Percentiles rank a stretch among this genome's conserved stretches.
Evolutionary conservation across 2,888 invertebrate species (phyloP).

Genomic region (Cerastis rubricosa): DNA sequence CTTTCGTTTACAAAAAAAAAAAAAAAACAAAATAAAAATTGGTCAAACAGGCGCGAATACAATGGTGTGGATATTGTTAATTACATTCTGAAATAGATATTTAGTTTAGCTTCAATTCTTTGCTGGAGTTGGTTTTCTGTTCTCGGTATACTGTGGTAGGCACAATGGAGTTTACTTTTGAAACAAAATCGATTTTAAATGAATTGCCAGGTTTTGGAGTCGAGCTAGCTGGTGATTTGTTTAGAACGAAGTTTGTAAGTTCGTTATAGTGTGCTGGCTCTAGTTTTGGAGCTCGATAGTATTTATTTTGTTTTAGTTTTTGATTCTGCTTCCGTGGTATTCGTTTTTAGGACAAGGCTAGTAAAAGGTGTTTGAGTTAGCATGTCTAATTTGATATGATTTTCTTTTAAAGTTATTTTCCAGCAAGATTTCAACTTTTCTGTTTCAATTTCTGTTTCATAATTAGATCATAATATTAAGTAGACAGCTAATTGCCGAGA

Average conservation of each 20-base stretch:
- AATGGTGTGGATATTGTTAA: no score
- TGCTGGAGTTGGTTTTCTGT: slow-evolving; percentile 15
- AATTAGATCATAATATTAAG: neutral
- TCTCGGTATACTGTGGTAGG: neutral
- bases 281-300: slow-evolving; percentile 7
- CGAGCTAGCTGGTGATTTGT: slow-evolving; percentile 25
- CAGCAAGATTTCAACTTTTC: neutral
- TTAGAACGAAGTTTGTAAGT: slow-evolving; percentile 33
- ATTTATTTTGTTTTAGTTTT: slow-evolving; percentile 4
- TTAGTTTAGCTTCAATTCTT: neutral
- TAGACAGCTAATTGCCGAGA: neutral
- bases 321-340: neutral
- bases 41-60: no score
- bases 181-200: slow-evolving; percentile 52
- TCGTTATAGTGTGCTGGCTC: slow-evolving; percentile 7
- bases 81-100: neutral
- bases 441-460: no score
- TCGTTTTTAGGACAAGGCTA: neutral
- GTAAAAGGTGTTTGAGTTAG: neutral
- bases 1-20: no score
- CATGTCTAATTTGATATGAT: neutral
- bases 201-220: slow-evolving; percentile 38
- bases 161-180: slow-evolving; percentile 21
- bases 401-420: neutral
- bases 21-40: no score